A percentile compares a stretch with the other conserved stretches of the same genome.
phyloP scores from a whole-genome alignment of 2,888 invertebrate species.

The Lycia hirtaria region DNA sequence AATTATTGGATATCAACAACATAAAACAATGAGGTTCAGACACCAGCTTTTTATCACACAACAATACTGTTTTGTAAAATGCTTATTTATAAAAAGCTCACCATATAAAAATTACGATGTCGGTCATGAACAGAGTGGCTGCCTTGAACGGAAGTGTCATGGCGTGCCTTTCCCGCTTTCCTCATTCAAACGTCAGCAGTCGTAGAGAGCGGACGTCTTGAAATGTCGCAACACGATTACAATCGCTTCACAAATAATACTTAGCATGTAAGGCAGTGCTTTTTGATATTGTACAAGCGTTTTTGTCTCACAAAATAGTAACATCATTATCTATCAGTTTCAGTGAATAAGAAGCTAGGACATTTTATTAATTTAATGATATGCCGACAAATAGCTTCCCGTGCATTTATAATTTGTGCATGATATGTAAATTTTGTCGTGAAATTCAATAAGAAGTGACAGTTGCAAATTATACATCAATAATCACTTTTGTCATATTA shows the following conservation, averaged over 20 bases:
- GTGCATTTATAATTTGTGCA: conserved; percentile 70
- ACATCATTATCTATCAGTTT: conserved; percentile 37
- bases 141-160: conserved; percentile 53
- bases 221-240: conserved; percentile 44
- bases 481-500: conserved; percentile 42
- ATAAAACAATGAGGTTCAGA: conserved; percentile 47
- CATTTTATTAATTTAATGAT: conserved; percentile 67
- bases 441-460: conserved; percentile 29
- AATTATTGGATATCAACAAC: conserved; percentile 43
- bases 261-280: conserved; percentile 83
- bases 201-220: conserved; percentile 62
- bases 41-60: conserved; percentile 56
- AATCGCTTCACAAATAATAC: conserved; percentile 68
- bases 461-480: conserved; percentile 24
- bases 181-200: conserved; percentile 61
- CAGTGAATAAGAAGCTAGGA: conserved; percentile 40
- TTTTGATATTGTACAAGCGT: conserved; percentile 71
- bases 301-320: conserved; percentile 52
- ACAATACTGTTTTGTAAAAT: conserved; percentile 60
- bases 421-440: conserved; percentile 71
- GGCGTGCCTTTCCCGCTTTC: conserved; percentile 44
- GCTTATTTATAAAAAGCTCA: conserved; percentile 77
- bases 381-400: conserved; percentile 70
- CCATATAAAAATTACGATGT: conserved; percentile 64
- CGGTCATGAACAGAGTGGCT: conserved; percentile 60